Evolutionary conservation across 2,797 vertebrate genomes (phyloP).

Genomic region (Sebastes oblongus): DNA sequence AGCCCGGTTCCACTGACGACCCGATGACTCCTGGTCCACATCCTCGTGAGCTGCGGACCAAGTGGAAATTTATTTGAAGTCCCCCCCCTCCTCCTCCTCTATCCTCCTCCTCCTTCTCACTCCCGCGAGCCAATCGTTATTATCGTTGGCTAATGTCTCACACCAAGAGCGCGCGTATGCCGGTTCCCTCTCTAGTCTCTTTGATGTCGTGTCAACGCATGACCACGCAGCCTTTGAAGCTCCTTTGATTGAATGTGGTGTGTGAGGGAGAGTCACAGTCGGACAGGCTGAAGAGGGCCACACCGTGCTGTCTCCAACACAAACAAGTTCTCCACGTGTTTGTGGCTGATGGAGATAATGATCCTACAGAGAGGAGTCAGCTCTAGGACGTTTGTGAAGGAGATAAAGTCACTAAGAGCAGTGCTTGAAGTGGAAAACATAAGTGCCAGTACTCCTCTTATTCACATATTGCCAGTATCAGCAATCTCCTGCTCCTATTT

Average conservation of each 20-base stretch:
- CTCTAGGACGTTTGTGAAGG: too few relatives aligned
- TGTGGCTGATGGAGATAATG: neutral
- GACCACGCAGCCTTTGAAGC: slow-evolving; percentile 60
- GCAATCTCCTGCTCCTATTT: too few relatives aligned
- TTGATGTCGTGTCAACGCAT: slow-evolving; percentile 61
- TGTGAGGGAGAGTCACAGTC: neutral
- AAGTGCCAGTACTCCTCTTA: too few relatives aligned
- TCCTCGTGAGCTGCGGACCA: slow-evolving; percentile 32
- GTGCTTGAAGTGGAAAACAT: too few relatives aligned
- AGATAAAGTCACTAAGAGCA: too few relatives aligned
- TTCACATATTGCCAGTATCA: too few relatives aligned
- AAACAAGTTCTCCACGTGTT: neutral
- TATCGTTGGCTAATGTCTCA: slow-evolving; percentile 73
- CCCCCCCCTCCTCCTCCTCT: neutral
- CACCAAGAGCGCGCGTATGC: slow-evolving; percentile 28
- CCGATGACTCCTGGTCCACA: slow-evolving; percentile 27
- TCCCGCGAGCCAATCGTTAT: slow-evolving; percentile 78
- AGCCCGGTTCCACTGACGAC: neutral
- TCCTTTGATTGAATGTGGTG: slow-evolving; percentile 31
- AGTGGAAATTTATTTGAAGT: slow-evolving; percentile 67
- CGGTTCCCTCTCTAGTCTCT: slow-evolving; percentile 33
- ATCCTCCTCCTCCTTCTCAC: slow-evolving; percentile 29
- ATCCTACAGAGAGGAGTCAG: neutral
- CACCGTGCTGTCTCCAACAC: neutral
- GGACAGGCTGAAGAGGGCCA: slow-evolving; percentile 18